Evolutionary conservation across 37 sponge, comb jelly and placozoan genomes (phyloP).

Genomic region (Diacarnus erythraeanus): DNA sequence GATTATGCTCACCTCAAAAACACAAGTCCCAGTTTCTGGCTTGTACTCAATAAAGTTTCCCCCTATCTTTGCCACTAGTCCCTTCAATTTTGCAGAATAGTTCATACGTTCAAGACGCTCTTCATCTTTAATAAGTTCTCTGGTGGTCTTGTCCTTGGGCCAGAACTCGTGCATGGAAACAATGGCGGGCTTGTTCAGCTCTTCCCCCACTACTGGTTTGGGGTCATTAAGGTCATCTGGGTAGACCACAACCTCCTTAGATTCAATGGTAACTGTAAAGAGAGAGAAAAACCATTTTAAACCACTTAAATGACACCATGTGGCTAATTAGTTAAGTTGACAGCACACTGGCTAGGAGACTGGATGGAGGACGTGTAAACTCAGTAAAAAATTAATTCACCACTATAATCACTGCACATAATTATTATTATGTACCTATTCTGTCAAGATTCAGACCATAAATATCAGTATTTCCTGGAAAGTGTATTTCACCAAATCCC

Average conservation of each 20-base stretch:
- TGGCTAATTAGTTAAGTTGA: neutral
- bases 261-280: constrained; percentile 63
- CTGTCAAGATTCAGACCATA: constrained; percentile 81
- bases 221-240: constrained; percentile 57
- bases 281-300: neutral
- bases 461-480: constrained; percentile 72
- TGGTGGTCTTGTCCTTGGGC: constrained; percentile 85
- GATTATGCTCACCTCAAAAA: constrained; percentile 56
- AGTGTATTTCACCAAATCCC: constrained; percentile 67
- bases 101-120: constrained; percentile 38
- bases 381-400: neutral
- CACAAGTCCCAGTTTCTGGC: constrained; percentile 74
- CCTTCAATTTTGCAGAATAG: constrained; percentile 69
- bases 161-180: constrained; percentile 69
- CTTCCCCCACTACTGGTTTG: constrained; percentile 77
- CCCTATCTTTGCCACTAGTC: constrained; percentile 79
- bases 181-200: constrained; percentile 83
- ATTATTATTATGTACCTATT: constrained; percentile 49
- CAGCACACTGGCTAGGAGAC: neutral
- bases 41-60: constrained; percentile 81
- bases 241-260: constrained; percentile 86
- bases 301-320: neutral
- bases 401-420: neutral
- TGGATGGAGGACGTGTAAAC: too few species aligned
- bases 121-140: constrained; percentile 74